These are phyloP conservation scores for Elgonia sp. DNA, from an alignment of 2,888 invertebrate species.

Conservation along the genomic window DNA sequence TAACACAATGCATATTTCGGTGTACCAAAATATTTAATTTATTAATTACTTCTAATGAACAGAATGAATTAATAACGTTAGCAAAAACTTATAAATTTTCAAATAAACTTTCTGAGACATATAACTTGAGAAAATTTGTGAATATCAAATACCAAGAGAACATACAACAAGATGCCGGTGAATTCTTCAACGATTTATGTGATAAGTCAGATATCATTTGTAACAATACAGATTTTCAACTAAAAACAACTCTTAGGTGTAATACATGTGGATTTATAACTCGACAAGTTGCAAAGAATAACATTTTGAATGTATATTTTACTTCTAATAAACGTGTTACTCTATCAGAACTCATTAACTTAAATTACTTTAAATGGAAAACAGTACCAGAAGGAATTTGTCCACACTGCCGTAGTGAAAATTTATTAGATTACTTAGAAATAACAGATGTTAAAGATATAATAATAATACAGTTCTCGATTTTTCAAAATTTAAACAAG, in stretches of 20 bases:
- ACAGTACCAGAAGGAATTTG: too few species aligned
- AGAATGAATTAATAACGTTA: conserved; percentile 14
- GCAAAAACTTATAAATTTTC: background rate
- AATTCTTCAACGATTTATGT: conserved; percentile 21
- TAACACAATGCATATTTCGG: conserved; percentile 8
- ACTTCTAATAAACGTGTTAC: background rate
- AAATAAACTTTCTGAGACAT: background rate
- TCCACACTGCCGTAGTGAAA: too few species aligned
- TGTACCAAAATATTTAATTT: background rate
- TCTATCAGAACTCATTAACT: background rate
- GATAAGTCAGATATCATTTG: background rate
- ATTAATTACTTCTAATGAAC: background rate
- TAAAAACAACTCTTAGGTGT: background rate
- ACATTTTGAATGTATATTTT: background rate
- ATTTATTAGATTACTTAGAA: background rate
- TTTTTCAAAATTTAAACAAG: background rate
- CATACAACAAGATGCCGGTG: conserved; percentile 26
- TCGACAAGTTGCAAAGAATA: background rate
- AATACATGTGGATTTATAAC: background rate
- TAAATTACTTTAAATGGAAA: background rate
- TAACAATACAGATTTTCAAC: background rate
- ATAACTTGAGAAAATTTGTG: conserved; percentile 17
- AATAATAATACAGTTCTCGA: too few species aligned
- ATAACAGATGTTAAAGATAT: background rate
- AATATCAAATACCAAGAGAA: background rate